These are phyloP conservation scores for Myiotriccus ornatus DNA, from an alignment of 2,797 vertebrate genomes.

Conservation along the genomic window DNA sequence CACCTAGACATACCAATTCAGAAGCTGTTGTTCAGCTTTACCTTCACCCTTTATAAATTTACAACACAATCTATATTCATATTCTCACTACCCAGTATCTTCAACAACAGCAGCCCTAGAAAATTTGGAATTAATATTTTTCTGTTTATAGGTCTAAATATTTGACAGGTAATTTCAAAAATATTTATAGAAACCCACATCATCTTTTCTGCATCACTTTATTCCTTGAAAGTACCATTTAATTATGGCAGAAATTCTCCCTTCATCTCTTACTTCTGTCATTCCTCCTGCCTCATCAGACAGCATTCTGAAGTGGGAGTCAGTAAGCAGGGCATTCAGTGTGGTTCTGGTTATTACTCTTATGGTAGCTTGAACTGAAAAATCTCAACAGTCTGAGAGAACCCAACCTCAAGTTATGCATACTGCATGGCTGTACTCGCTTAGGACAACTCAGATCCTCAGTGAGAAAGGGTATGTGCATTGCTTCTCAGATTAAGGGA, in stretches of 20 bases:
- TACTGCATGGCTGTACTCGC: background rate
- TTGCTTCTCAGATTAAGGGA: background rate
- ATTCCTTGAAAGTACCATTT: background rate
- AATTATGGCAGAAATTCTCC: background rate
- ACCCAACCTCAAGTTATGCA: background rate
- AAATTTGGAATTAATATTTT: background rate
- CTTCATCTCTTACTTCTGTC: background rate
- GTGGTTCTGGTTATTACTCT: background rate
- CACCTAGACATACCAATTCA: background rate
- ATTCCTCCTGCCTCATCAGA: background rate
- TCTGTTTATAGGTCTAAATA: background rate
- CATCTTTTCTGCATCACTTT: background rate
- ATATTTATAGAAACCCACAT: background rate
- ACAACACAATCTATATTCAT: background rate
- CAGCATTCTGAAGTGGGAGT: background rate
- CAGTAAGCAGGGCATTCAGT: background rate
- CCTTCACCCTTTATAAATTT: background rate
- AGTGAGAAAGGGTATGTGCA: fast-evolving
- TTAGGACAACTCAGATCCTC: background rate
- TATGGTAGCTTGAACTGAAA: background rate
- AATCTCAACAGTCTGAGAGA: background rate
- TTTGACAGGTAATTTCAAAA: background rate
- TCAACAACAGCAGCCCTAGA: background rate
- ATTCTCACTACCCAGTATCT: background rate
- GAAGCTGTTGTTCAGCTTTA: background rate